Base-by-base conservation (phyloP, 1,140 invertebrate species). In the Nasonia giraulti region DNA sequence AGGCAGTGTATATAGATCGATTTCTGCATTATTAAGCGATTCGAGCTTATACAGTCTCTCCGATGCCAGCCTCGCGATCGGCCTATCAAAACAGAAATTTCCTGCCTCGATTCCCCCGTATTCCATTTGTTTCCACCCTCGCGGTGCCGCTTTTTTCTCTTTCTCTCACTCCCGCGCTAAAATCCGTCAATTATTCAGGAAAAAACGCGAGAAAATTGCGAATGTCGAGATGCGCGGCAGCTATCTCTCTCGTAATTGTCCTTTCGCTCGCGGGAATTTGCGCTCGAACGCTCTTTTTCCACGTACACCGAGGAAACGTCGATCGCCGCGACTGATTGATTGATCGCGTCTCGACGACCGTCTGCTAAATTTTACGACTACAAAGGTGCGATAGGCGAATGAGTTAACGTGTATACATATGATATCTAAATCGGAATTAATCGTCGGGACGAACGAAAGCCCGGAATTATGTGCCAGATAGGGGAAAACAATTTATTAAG, bases 81-180 rank as follows among this genome's bases (percentile, higher is more conserved):
- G 84, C 62, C 86, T 86, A 87, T 87, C 84, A 87, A 86, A 87
- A 87, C 79, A 87, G 69, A 84, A 87, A 87, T 87, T 85, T 87
- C 82, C 74, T 82, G 82, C 84, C 83, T 85, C 81, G 84, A 82
- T 87, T 87, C 84, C 50, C 77, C 78, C 84, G 66, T 80, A 80
- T 87, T 87, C 80, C 86, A 86, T 87, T 85, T 84, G 74, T 84
- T 84, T 82, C 50, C 44, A 37, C 44, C 27, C 40, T 10, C 5
- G 37, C 78, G 23, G 7, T 74, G 33, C 23, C 80, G 68, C n/a
- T 73, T 44, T 71, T 74, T 74, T n/a, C 31, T 37, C 27, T 14
- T 7, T 2, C 44, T 44, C 40, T 44, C 14, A n/a, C 31, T 6
- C n/a, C 68, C 20, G 2, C 50, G 47, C 2, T 31, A 23, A 47